Evolutionary conservation across 2,888 invertebrate genomes (phyloP).

Genomic region (Acronicta aceris): DNA sequence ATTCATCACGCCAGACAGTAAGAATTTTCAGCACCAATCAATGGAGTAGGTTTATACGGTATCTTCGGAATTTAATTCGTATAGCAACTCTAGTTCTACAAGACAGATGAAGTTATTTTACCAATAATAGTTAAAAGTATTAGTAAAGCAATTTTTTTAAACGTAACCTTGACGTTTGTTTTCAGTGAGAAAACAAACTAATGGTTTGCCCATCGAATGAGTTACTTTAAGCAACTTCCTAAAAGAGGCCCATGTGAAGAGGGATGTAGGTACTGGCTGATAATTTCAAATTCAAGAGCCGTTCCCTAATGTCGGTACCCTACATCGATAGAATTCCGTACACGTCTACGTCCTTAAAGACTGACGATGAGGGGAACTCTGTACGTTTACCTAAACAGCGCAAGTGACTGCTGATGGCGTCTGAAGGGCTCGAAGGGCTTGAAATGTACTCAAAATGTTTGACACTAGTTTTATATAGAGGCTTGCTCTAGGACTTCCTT

Average conservation of each 20-base stretch:
- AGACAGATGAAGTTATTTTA: too few relatives aligned
- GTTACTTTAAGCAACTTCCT: not conserved
- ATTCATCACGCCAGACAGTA: not conserved
- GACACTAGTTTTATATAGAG: too few relatives aligned
- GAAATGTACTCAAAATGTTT: not conserved
- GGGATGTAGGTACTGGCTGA: conserved; percentile 23
- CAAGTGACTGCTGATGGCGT: conserved; percentile 43
- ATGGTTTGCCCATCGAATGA: too few relatives aligned
- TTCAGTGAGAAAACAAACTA: too few relatives aligned
- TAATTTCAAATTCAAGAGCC: conserved; percentile 58
- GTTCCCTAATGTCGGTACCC: conserved; percentile 45
- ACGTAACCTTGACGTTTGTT: not conserved
- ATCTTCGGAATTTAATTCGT: too few relatives aligned
- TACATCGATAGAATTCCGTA: conserved; percentile 54
- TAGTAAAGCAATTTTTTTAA: too few relatives aligned
- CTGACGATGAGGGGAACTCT: conserved; percentile 55
- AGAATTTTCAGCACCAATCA: not conserved
- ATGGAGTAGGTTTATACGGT: not conserved
- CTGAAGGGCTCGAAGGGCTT: too few relatives aligned
- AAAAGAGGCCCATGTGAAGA: conserved; percentile 1
- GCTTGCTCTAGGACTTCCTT: too few relatives aligned
- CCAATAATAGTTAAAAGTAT: too few relatives aligned
- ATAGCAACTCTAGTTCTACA: too few relatives aligned
- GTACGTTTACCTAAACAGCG: conserved; percentile 18
- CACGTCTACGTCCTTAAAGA: conserved; percentile 49